A percentile compares a stretch with the other conserved stretches of the same genome.
phyloP scores from a whole-genome alignment of 2,888 invertebrate genomes.

The Tenodera sinensis region DNA sequence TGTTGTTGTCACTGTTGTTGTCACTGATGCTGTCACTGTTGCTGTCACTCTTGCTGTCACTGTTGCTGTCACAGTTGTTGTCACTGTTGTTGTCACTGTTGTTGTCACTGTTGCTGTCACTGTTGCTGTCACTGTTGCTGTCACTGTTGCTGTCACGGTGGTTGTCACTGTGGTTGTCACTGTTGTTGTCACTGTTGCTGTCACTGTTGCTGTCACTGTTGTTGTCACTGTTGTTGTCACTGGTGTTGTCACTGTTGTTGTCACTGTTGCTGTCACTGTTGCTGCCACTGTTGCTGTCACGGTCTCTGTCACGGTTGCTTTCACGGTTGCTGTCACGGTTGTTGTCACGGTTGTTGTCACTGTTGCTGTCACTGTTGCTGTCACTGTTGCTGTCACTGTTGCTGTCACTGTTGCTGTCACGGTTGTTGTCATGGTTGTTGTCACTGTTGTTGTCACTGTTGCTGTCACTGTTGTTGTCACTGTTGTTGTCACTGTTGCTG shows the following conservation, averaged over 20 bases:
- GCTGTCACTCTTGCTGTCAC: too few species aligned
- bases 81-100: slow-evolving; percentile 2
- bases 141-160: too few species aligned
- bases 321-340: too few species aligned
- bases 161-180: too few species aligned
- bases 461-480: slow-evolving; percentile 6
- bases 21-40: too few species aligned
- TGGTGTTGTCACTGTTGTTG: too few species aligned
- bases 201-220: neutral
- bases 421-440: neutral
- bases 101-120: neutral
- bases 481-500: neutral
- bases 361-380: too few species aligned
- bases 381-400: slow-evolving; percentile 5
- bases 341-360: too few species aligned
- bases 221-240: neutral
- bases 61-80: neutral
- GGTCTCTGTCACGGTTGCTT: too few species aligned
- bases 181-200: neutral
- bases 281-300: too few species aligned
- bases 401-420: slow-evolving; percentile 2
- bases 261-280: too few species aligned
- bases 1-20: slow-evolving; percentile 9
- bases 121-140: neutral
- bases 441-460: slow-evolving; percentile 1